Evolutionary conservation across 2,888 invertebrate species (phyloP).

Genomic region (Hydraecia micacea): DNA sequence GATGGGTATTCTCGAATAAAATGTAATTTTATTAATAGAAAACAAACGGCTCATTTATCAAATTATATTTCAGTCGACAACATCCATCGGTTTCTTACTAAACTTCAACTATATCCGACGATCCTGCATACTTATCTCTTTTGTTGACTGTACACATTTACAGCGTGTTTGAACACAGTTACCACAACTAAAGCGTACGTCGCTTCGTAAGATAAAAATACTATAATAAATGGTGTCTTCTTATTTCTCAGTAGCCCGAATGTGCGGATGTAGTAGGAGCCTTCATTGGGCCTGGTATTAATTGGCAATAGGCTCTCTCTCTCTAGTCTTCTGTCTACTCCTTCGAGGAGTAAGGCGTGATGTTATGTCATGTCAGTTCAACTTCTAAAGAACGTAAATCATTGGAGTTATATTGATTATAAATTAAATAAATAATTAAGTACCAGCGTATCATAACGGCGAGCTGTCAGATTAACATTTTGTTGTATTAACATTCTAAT

Average conservation of each 20-base stretch:
- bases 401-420: conserved; percentile 37
- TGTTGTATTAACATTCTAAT: conserved; percentile 56
- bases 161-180: not conserved
- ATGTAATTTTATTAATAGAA: too few species aligned
- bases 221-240: not conserved
- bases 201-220: not conserved
- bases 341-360: fast-evolving
- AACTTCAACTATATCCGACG: too few species aligned
- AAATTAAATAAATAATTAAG: conserved; percentile 51
- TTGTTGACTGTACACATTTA: not conserved
- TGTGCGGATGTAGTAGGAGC: not conserved
- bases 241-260: not conserved
- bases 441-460: conserved; percentile 53
- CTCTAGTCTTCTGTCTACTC: not conserved
- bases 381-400: conserved; percentile 19
- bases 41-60: too few species aligned
- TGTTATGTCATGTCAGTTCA: not conserved
- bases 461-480: conserved; percentile 59
- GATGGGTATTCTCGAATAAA: too few species aligned
- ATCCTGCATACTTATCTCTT: too few species aligned
- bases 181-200: not conserved
- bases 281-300: not conserved
- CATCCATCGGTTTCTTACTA: too few species aligned
- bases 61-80: too few species aligned
- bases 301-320: too few species aligned